Evolutionary conservation across 2,888 invertebrate genomes (phyloP), one percentile per base, ranked within the genome.

Genomic region (Agapetus fuscipes): DNA sequence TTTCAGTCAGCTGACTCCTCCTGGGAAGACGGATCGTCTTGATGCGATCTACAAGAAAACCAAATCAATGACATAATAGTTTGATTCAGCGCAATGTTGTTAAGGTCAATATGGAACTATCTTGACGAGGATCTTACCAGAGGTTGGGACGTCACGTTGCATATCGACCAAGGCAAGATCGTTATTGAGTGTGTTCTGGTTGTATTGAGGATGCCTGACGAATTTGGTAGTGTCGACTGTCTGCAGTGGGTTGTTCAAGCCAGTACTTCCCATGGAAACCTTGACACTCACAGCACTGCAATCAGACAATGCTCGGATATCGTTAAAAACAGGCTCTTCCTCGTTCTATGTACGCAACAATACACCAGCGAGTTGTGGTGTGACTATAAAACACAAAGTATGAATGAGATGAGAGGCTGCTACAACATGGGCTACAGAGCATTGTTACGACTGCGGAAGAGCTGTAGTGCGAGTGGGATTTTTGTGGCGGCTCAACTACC

Each of bases 161-260:
- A 20, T 20, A 20, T 20, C 38, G 26, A 46, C 30, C 15, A 46
- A 31, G 11, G 25, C 46, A 12, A 46, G 27, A 12, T 46, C 46
- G 29, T 46, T 41, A 34, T 46, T 38, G 25, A 39, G 33, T 11
- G 30, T 38, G 10, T 9, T 20, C 5, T 30, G 10, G 31, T 39
- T 43, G 39, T 37, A 46, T 12, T 31, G 24, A 14, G 39, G 31
- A 20, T 46, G 40, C 20, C 17, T 14, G 13, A 29, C 12, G 28
- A 46, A 17, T 16, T 31, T 29, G 59, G 5, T 4, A 9, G 20
- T 20, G 5, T 20, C 20, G 9, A 20, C 20, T 9, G 9, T 9
- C 20, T 20, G 20, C 4, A 9, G 4, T 4, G 20, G 20, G 20
- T 4, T 6, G 20, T 20, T 20, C 20, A 20, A 9, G 20, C 5